These are phyloP conservation scores for Cotesia typhae DNA, from an alignment of 1,140 invertebrate species.

Conservation along the genomic window DNA sequence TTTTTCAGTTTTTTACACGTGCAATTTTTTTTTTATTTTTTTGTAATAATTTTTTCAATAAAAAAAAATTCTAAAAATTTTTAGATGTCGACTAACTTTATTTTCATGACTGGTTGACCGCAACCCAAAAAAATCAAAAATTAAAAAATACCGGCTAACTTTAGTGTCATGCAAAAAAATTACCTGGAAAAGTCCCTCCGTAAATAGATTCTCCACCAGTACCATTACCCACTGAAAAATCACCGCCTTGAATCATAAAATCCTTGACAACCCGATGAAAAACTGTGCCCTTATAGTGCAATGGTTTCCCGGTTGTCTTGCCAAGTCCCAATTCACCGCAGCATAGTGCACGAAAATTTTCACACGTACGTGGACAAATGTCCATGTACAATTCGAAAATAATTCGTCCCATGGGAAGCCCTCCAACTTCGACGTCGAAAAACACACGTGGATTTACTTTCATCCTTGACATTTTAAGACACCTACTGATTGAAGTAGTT, in stretches of 20 bases:
- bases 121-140: no score
- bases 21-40: no score
- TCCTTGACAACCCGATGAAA: conserved; percentile 99
- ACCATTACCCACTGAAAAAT: conserved; percentile 97
- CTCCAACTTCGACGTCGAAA: conserved; percentile 93
- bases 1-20: no score
- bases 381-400: conserved; percentile 97
- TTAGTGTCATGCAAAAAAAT: not conserved
- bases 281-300: conserved; percentile 94
- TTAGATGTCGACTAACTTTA: no score
- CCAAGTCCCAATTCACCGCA: conserved; percentile 93
- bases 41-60: no score
- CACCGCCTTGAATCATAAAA: conserved; percentile 99
- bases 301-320: conserved; percentile 80
- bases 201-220: conserved; percentile 98
- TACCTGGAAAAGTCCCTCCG: conserved; percentile 86
- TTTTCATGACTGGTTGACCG: no score
- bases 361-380: conserved; percentile 95
- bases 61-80: no score
- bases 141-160: no score
- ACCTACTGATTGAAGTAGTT: no score
- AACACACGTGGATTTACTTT: conserved; percentile 71
- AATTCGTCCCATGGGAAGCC: conserved; percentile 90
- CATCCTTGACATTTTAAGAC: not conserved
- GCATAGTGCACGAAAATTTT: conserved; percentile 99